Conservation (phyloP, 1,140 invertebrate species). For the Drosophila arawakana region DNA sequence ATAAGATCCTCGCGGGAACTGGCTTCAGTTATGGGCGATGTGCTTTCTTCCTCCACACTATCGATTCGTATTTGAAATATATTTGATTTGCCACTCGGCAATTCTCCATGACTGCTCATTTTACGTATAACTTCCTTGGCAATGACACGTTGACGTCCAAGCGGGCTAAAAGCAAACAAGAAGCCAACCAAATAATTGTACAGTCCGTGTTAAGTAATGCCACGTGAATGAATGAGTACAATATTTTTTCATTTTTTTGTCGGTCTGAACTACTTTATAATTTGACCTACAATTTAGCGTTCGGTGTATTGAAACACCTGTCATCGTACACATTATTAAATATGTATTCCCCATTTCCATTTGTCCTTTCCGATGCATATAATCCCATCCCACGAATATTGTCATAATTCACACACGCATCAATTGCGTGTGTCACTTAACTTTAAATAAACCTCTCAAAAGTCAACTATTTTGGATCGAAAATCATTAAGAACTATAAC, state of each 20-base stretch:
- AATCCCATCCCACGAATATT: constrained; percentile 12
- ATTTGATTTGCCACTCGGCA: constrained; percentile 50
- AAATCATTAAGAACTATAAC: neutral
- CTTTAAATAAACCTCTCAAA: constrained; percentile 12
- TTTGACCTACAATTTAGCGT: constrained; percentile 53
- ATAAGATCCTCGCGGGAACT: constrained; percentile 78
- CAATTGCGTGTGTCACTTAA: constrained; percentile 6
- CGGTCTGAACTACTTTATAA: constrained; percentile 32
- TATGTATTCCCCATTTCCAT: constrained; percentile 61
- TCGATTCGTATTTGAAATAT: constrained; percentile 78
- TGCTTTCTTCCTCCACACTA: constrained; percentile 78
- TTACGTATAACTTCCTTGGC: constrained; percentile 22
- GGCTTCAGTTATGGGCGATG: constrained; percentile 73
- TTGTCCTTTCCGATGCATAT: constrained; percentile 18
- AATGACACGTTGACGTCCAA: constrained; percentile 22
- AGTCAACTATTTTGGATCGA: neutral
- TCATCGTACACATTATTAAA: constrained; percentile 64
- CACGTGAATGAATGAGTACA: neutral
- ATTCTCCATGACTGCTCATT: constrained; percentile 58
- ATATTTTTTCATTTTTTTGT: constrained; percentile 23
- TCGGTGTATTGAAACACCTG: constrained; percentile 33
- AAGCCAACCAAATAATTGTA: constrained; percentile 16
- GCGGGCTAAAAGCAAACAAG: neutral
- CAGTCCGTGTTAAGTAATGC: constrained; percentile 4
- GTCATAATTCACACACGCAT: constrained; percentile 22